Base-by-base conservation (phyloP, 2,797 vertebrate genomes). In the Oreortyx pictus region DNA sequence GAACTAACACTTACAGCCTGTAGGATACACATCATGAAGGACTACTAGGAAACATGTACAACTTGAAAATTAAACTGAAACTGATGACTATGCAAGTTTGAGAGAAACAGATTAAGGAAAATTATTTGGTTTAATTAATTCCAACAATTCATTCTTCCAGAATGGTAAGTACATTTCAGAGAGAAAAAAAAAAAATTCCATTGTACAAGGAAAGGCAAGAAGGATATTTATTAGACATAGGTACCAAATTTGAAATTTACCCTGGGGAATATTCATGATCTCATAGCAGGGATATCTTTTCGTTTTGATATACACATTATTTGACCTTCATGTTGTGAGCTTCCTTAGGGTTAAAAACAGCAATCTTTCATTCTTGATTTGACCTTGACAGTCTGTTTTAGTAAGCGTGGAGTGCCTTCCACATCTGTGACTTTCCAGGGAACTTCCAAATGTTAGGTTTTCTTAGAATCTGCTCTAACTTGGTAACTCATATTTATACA, bases 381-480 rank as follows among this genome's bases (percentile, higher is more conserved):
- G 97, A 97, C 97, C 97, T 98, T 97, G 97, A 97, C 67, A 62
- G 67, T 33, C 41, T 88, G 14, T n/a, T 88, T 64, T 15, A 80
- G 41, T 9, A 77, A 17, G 46, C 35, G 12, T 17, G 86, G 49
- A 20, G 22, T 62, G 62, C 44, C 84, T 88, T 87, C 72, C 88
- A 76, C 73, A 84, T n/a, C 33, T 67, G 17, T 73, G 74, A 65
- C 80, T 91, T 62, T 44, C 54, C 59, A 46, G 41, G 39, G 67
- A 88, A 76, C 54, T 84, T 56, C 35, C 62, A 31, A 78, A 59
- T 2, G 3, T 18, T 65, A 77, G 44, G 25, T 31, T 33, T 70
- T 64, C 67, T 62, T 50, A 43, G 11, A n/a, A 75, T 71, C 37
- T 33, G 68, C 20, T 20, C 14, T 70, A 57, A 49, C 29, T 39